Evolutionary conservation across 2,888 invertebrate species (phyloP), one percentile per base, ranked within the genome.

Genomic region (Agonopterix heracliana): DNA sequence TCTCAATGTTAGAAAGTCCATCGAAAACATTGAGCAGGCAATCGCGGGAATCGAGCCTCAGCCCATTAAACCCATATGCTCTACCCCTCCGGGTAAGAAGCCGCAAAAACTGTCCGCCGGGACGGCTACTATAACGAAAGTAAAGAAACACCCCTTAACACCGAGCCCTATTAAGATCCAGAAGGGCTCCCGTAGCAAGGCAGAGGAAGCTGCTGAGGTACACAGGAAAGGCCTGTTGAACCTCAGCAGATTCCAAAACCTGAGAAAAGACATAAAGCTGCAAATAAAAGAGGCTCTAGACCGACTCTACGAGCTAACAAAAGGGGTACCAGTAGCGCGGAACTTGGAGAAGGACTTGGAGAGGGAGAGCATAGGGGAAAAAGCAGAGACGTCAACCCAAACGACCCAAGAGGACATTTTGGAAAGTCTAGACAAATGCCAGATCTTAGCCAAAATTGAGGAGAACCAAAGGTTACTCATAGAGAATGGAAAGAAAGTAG

Each of bases 401-500:
- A 35, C 35, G 9, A 35, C 8, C 35, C 35, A 35, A 10, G 35
- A 35, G 35, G 2, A 14, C 14, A 14, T 1, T 2, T 14, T 14
- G 14, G 10, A 10, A 35, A 10, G 10, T 9, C 8, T 2, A 10
- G 35, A 35, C 10, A 34, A 34, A 36, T 36, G 45, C 47, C 45
- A 40, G 46, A 44, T 40, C 35, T 34, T 11, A 42, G 41, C 46
- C 34, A 46, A 46, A 45, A 41, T 46, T 45, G 44, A 44, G 41
- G 40, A 45, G 36, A 40, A 13, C 41, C 45, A 45, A 45, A 44
- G 45, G 26, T 45, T 49, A 44, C 40, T 40, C 11, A 40, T 40
- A n/a, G 40, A 40, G n/a, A 40, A 40, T 11, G 40, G 40, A n/a
- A 40, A 11, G 40, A 40, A 40, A 11, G 4, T 40, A n/a, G 40